A percentile compares a stretch with the other conserved stretches of the same genome.
Evolutionary conservation across 92 coral and sea anemone genomes (phyloP).

Genomic region (Phenganax stokvisi): DNA sequence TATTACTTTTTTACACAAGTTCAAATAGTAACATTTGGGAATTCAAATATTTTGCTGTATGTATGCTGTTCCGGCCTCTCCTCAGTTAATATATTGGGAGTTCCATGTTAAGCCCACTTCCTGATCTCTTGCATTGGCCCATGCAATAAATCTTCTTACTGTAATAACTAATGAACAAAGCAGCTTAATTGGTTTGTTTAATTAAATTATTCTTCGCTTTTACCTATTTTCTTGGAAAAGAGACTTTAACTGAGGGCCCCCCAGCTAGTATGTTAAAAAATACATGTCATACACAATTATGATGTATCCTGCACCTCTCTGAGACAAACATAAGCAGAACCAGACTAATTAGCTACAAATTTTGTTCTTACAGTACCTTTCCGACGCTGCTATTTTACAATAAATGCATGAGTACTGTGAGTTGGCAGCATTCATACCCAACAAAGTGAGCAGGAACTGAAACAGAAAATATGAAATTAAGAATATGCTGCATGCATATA

Average conservation of each 20-base stretch:
- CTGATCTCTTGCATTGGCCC: too few species aligned
- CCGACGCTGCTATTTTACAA: conserved; percentile 30
- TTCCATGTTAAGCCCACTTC: too few species aligned
- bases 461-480: background rate
- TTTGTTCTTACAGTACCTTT: conserved; percentile 21
- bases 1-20: too few species aligned
- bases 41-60: background rate
- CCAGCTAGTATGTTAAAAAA: too few species aligned
- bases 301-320: too few species aligned
- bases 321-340: background rate
- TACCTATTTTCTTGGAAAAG: too few species aligned
- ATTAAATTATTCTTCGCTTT: background rate
- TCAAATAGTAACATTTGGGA: background rate
- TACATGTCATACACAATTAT: too few species aligned
- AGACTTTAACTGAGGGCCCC: too few species aligned
- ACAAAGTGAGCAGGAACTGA: conserved; percentile 26
- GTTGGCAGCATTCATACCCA: conserved; percentile 39
- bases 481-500: background rate
- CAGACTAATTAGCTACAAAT: background rate
- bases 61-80: too few species aligned
- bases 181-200: background rate
- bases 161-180: too few species aligned
- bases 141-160: too few species aligned
- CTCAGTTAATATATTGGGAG: too few species aligned
- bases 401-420: conserved; percentile 29